Conservation (phyloP, 2,113 vertebrate species). For the Sula dactylatra region DNA sequence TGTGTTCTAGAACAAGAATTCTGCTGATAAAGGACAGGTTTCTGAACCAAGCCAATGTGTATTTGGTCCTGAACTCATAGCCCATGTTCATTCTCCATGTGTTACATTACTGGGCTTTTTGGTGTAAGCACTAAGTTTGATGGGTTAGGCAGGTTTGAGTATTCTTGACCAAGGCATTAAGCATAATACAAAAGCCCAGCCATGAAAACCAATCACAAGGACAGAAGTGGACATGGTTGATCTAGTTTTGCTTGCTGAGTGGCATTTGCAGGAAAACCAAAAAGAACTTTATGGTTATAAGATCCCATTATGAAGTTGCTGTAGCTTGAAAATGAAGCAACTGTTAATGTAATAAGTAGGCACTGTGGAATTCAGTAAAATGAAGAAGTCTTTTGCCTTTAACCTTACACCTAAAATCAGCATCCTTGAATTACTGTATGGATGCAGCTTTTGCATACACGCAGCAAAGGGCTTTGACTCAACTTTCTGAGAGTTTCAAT, state of each 20-base stretch:
- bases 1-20: background rate
- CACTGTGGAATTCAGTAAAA: background rate
- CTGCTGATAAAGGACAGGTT: background rate
- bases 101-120: background rate
- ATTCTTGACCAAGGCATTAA: background rate
- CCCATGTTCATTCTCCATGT: background rate
- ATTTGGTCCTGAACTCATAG: background rate
- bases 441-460: background rate
- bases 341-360: background rate
- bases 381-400: background rate
- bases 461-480: background rate
- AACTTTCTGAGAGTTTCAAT: background rate
- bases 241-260: background rate
- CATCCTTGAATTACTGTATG: background rate
- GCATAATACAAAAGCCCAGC: background rate
- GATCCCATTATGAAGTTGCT: background rate
- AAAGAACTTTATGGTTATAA: background rate
- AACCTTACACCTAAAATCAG: background rate
- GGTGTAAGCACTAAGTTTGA: background rate
- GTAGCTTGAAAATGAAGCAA: background rate
- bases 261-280: background rate
- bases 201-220: background rate
- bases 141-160: background rate
- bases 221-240: background rate
- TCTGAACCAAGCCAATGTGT: background rate